These are phyloP conservation scores for Tanytarsus gracilentus DNA, from an alignment of 2,888 invertebrate species.

Conservation along the genomic window DNA sequence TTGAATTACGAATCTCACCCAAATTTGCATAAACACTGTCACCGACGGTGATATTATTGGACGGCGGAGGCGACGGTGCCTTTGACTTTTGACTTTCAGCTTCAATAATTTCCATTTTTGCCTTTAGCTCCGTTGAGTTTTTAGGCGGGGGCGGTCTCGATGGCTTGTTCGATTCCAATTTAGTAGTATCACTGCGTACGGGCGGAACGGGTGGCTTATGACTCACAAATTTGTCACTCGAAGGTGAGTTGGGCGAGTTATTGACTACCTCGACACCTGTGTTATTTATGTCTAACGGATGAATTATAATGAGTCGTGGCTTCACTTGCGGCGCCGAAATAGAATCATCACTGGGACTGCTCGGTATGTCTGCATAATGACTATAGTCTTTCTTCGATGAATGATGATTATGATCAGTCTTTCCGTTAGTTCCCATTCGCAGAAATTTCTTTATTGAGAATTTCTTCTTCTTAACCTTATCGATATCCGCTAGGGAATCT, in stretches of 20 bases:
- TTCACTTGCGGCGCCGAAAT: slow-evolving; percentile 51
- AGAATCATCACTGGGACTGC: slow-evolving; percentile 2
- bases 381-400: slow-evolving; percentile 43
- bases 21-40: slow-evolving; percentile 69
- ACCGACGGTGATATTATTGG: too few relatives aligned
- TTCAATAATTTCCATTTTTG: slow-evolving; percentile 42
- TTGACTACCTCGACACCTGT: slow-evolving; percentile 70
- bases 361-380: slow-evolving; percentile 24
- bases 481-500: slow-evolving; percentile 53
- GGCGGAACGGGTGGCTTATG: slow-evolving; percentile 59
- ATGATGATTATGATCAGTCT: slow-evolving; percentile 48
- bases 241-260: slow-evolving; percentile 47
- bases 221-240: slow-evolving; percentile 36
- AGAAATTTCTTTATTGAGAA: slow-evolving; percentile 78
- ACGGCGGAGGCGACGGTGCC: slow-evolving; percentile 36
- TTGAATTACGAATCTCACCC: slow-evolving; percentile 74
- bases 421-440: slow-evolving; percentile 65
- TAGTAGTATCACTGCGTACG: slow-evolving; percentile 50
- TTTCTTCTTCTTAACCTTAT: slow-evolving; percentile 57
- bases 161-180: slow-evolving; percentile 51
- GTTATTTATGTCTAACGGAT: slow-evolving; percentile 77
- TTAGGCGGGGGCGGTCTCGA: slow-evolving; percentile 66
- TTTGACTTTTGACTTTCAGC: slow-evolving; percentile 39
- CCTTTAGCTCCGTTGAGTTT: slow-evolving; percentile 50
- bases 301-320: slow-evolving; percentile 74